Evolutionary conservation across 2,113 vertebrate species (phyloP), one percentile per base, ranked within the genome.

Genomic region (Perccottus glenii): DNA sequence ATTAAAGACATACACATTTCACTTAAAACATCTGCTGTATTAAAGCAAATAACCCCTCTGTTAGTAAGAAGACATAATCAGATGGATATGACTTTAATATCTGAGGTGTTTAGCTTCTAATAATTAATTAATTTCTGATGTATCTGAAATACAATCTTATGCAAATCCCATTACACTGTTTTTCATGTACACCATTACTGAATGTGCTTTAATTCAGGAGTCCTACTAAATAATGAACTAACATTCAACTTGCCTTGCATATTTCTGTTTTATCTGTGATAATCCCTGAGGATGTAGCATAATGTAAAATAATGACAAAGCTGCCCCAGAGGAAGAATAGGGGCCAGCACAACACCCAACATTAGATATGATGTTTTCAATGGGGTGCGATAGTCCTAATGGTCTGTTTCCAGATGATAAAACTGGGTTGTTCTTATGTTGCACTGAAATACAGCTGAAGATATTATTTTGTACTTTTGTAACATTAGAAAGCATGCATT

Each of bases 161-260:
- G 65, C 65, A 81, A 85, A 84, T 81, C 50, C 11, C 11, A 12
- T 45, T 38, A n/a, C 58, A 27, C 27, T 69, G 15, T 50, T 61
- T 61, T 60, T 19, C 0, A 66, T 69, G 56, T 46, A 61, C 70
- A 55, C 60, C 48, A 61, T 75, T 64, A 81, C 62, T 51, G 11
- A 4, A 66, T 56, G 64, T 42, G 67, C 85, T 83, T 70, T 73
- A 81, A 74, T 81, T 79, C 60, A 62, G 73, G 68, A 82, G 72
- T 88, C 77, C 56, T 70, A 53, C 73, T 89, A 87, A 90, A 91
- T 91, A 84, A 91, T 90, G 78, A 87, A 90, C 76, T 75, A 85
- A 87, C 53, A 58, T 78, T 83, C 81, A 73, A 81, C 86, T 87
- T 76, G 78, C 78, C 64, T 73, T 64, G 83, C 80, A 85, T 84